Percentiles rank a stretch among this genome's conserved stretches.
Evolutionary conservation across 2,888 invertebrate genomes (phyloP).

Genomic region (Thymelicus acteon): DNA sequence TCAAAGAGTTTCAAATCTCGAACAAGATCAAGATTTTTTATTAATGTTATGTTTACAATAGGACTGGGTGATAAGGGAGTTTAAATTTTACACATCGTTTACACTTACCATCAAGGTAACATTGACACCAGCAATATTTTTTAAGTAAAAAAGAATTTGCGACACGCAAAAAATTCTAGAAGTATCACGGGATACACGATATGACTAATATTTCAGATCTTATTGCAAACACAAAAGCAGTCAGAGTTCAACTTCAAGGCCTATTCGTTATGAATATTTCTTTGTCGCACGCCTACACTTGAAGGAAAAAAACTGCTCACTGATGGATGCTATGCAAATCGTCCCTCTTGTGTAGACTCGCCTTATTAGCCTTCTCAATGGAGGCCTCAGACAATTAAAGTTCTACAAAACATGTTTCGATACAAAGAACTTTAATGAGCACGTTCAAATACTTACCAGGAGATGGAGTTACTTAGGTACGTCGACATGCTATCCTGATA

Average conservation of each 20-base stretch:
- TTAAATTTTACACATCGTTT: no score
- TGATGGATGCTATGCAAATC: constrained; percentile 36
- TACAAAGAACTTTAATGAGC: constrained; percentile 14
- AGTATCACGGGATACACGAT: no score
- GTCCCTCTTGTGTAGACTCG: constrained; percentile 19
- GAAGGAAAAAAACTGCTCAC: constrained; percentile 16
- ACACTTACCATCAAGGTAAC: no score
- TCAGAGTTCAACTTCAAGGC: constrained; percentile 16
- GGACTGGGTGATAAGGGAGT: no score
- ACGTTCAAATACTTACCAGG: not conserved
- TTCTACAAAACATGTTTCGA: constrained; percentile 32
- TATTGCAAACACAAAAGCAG: not conserved
- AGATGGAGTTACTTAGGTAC: not conserved
- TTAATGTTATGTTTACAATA: no score
- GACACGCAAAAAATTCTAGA: no score
- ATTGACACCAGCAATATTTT: no score
- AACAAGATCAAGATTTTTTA: no score
- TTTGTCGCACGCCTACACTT: constrained; percentile 31
- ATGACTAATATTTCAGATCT: not conserved
- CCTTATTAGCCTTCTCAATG: constrained; percentile 27
- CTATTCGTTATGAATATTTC: constrained; percentile 1
- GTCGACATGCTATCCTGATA: not conserved
- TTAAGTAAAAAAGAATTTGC: no score
- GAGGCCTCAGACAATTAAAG: constrained; percentile 16
- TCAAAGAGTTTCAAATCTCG: no score